Evolutionary conservation across 2,888 invertebrate genomes (phyloP), one percentile per base, ranked within the genome.

Genomic region (Polydrusus tereticollis): DNA sequence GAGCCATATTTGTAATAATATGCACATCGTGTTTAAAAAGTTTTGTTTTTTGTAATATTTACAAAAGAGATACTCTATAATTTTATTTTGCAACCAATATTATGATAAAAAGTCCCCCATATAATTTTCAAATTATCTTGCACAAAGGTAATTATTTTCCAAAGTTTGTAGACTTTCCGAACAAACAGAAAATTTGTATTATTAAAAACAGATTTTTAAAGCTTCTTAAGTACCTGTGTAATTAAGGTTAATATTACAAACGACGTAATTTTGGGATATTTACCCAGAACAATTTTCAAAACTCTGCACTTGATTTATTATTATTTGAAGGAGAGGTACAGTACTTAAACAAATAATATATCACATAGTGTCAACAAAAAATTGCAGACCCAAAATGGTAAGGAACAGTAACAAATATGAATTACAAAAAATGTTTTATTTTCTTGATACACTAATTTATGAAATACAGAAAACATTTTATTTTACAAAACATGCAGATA

Each of bases 171-270:
- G 23, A 23, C 47, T 47, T 23, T 12, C 1, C 2, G 20, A 1
- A 1, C 3, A 8, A 57, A 57, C 33, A 57, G 33, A 57, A 33
- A 16, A 57, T 16, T 7, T 26, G 20, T 14, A n/a, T 16, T 36
- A 57, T 57, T 57, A 57, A 47, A 47, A 47, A n/a, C 1, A 47
- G 47, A 47, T 47, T 47, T 23, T 4, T 23, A 23, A 47, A 45
- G 45, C 21, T 21, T n/a, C 21, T 45, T 45, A 41, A 41, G 41
- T 41, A n/a, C n/a, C n/a, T n/a, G 16, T 41, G 16, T 41, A 41
- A 41, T 41, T 14, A 41, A 7, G 16, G 41, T 26, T 26, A 5
- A 3, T 26, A 5, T 3, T 5, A 5, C 4, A 26, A 26, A 26
- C 3, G 26, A 26, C 7, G 26, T 5, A 3, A 26, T 26, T 26